These are phyloP conservation scores for Jacana jacana DNA, from an alignment of 2,113 vertebrate genomes.

Conservation along the genomic window DNA sequence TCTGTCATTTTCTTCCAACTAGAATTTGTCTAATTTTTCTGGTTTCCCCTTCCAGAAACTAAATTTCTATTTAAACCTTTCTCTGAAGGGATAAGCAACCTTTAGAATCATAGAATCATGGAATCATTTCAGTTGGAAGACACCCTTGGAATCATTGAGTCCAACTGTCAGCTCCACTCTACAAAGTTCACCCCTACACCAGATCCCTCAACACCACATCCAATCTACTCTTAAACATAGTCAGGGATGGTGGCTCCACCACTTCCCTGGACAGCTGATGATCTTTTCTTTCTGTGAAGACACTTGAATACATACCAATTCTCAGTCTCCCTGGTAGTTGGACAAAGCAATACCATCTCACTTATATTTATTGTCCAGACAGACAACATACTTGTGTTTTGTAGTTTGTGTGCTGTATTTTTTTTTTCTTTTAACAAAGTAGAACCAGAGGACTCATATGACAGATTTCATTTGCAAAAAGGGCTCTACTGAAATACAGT, in stretches of 20 bases:
- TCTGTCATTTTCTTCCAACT: not conserved
- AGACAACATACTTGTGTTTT: not conserved
- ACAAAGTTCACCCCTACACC: no score
- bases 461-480: not conserved
- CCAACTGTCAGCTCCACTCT: no score
- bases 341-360: not conserved
- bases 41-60: not conserved
- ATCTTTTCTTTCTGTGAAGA: not conserved
- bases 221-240: no score
- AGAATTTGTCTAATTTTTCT: not conserved
- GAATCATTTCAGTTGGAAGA: no score
- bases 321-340: not conserved
- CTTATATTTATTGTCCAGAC: not conserved
- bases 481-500: not conserved
- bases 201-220: no score
- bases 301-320: not conserved
- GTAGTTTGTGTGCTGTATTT: no score
- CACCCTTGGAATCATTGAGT: no score
- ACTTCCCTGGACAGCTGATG: no score
- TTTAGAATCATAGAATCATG: no score
- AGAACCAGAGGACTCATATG: not conserved
- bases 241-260: no score
- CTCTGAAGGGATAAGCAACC: not conserved
- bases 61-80: not conserved
- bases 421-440: not conserved